Conservation (phyloP, 2,113 vertebrate species). For the Sminthopsis crassicaudata region DNA sequence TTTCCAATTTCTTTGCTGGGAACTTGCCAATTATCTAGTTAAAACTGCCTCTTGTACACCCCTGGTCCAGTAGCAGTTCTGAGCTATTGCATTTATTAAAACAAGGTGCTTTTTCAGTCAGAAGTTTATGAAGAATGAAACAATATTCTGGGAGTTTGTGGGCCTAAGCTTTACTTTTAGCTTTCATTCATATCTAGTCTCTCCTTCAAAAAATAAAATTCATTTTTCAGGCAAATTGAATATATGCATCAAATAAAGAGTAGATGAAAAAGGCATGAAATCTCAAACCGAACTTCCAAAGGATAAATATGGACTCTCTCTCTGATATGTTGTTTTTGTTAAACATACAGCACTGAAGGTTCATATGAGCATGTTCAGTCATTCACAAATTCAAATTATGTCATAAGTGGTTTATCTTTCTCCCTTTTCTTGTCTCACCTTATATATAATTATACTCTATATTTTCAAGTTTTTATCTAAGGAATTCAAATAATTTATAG, state of each 20-base stretch:
- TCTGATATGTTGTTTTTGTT: slow-evolving; percentile 45
- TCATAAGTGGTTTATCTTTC: slow-evolving; percentile 71
- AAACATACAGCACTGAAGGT: slow-evolving; percentile 39
- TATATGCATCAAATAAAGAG: slow-evolving; percentile 43
- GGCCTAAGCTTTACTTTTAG: slow-evolving; percentile 20
- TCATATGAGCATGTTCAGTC: slow-evolving; percentile 72
- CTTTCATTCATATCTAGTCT: neutral
- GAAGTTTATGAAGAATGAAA: neutral
- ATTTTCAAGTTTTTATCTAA: slow-evolving; percentile 77
- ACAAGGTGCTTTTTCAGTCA: neutral
- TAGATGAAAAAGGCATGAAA: slow-evolving; percentile 16
- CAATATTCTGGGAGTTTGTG: slow-evolving; percentile 14
- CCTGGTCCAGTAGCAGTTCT: neutral
- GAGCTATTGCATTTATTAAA: neutral
- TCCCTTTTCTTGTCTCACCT: slow-evolving; percentile 76
- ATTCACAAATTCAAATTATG: slow-evolving; percentile 73
- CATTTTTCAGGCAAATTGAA: slow-evolving; percentile 32
- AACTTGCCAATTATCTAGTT: neutral
- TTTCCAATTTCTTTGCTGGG: neutral
- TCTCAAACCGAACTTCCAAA: slow-evolving; percentile 14
- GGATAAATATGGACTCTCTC: slow-evolving; percentile 44
- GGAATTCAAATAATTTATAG: slow-evolving; percentile 78
- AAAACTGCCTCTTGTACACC: neutral
- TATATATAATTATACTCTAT: slow-evolving; percentile 78
- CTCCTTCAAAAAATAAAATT: slow-evolving; percentile 54